Evolutionary conservation across 2,888 invertebrate species (phyloP).

Genomic region (Bursaphelenchus okinawaensis): DNA sequence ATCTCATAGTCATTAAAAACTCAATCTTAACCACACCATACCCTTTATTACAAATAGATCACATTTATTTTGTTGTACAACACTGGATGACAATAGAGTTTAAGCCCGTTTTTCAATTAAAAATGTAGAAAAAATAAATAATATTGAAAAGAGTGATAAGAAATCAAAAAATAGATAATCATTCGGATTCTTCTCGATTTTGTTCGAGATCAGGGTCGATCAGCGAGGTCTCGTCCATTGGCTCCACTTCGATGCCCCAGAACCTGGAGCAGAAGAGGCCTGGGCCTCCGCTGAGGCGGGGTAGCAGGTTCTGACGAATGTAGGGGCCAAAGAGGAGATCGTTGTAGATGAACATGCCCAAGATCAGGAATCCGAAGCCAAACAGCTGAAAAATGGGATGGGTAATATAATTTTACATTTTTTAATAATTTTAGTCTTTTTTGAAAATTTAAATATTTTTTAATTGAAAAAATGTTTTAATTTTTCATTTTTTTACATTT

Average conservation of each 20-base stretch:
- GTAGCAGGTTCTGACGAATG: constrained; percentile 42
- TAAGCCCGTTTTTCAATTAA: too few species aligned
- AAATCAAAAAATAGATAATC: too few species aligned
- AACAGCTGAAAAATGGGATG: constrained; percentile 58
- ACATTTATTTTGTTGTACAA: too few species aligned
- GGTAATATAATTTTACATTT: background rate
- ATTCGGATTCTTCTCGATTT: background rate
- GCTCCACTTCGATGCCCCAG: constrained; percentile 36
- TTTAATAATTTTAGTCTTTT: too few species aligned
- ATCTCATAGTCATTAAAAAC: too few species aligned
- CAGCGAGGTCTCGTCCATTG: constrained; percentile 27
- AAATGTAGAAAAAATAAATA: too few species aligned
- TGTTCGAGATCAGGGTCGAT: constrained; percentile 21
- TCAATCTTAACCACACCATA: too few species aligned
- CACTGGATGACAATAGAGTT: too few species aligned
- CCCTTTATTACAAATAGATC: too few species aligned
- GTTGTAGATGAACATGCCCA: constrained; percentile 76
- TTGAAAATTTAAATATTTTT: background rate
- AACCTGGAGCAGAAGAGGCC: constrained; percentile 36
- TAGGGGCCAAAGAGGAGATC: constrained; percentile 55
- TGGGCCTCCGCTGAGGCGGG: constrained; percentile 21
- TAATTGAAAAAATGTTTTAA: background rate
- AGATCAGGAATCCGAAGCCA: constrained; percentile 72
- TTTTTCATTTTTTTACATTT: background rate
- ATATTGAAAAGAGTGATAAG: too few species aligned